Base-by-base conservation (phyloP, 2,888 invertebrate species). In the Hirtodrosophila cameraria region DNA sequence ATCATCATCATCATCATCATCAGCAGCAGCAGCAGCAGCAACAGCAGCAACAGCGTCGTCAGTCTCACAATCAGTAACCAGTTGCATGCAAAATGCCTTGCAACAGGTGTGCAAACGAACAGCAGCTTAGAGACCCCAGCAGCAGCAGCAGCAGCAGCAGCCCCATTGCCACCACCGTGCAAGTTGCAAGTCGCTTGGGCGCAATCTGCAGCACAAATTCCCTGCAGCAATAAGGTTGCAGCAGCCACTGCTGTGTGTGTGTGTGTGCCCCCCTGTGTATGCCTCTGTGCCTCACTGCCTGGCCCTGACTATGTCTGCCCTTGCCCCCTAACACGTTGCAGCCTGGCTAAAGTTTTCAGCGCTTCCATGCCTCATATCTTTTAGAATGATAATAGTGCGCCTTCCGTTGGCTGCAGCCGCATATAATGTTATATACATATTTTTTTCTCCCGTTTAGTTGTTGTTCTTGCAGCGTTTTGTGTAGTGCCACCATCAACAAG, bases 71-170 rank as follows among this genome's bases (percentile, higher is more conserved):
- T 57, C 75, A 53, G 70, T 69, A 85, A 79, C 83, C 67, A 82
- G 87, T 87, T 82, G 82, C 87, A 83, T 83, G 82, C 83, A 87
- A 82, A 86, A 78, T 85, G 76, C 41, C 58, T n/a, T 59, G 82
- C 87, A 82, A 83, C 82, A 83, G 82, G 82, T 83, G 82, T 82
- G 86, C 87, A 58, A 67, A 36, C 46, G 38, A 65, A 50, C 64
- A 67, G 25, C 72, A 60, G 59, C 69, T 61, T 74, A 70, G 61
- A 70, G n/a, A n/a, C n/a, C 46, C 39, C 42, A 50, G 57, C 52
- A n/a, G n/a, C n/a, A n/a, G n/a, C n/a, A n/a, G n/a, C n/a, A n/a
- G n/a, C n/a, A n/a, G n/a, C n/a, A n/a, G n/a, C n/a, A n/a, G n/a
- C 63, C 46, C 57, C 30, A 13, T n/a, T n/a, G n/a, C n/a, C n/a